Percentiles rank a stretch among this genome's conserved stretches.
These are phyloP conservation scores for Cheilosia vulpina DNA, from an alignment of 2,888 invertebrate genomes.

Conservation along the genomic window DNA sequence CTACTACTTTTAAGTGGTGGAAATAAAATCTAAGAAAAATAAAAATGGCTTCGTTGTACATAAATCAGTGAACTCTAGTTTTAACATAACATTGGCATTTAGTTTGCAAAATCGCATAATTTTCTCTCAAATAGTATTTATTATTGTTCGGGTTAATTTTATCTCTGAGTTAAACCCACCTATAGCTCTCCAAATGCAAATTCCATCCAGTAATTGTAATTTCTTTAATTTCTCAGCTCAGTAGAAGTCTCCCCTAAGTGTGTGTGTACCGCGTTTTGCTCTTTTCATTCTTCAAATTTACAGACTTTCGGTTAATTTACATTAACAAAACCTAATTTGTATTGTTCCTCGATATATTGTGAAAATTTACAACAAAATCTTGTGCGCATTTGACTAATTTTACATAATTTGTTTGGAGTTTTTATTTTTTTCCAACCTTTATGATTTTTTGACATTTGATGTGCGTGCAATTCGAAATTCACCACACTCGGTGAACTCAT, in stretches of 20 bases:
- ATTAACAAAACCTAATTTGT: background rate
- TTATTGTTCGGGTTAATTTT: slow-evolving; percentile 41
- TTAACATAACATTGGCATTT: slow-evolving; percentile 68
- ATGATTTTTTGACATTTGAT: slow-evolving; percentile 66
- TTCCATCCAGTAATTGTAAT: slow-evolving; percentile 19
- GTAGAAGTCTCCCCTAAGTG: slow-evolving; percentile 21
- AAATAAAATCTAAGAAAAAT: slow-evolving; percentile 76
- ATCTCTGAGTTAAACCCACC: slow-evolving; percentile 21
- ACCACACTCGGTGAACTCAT: slow-evolving; percentile 72
- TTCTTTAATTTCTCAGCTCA: slow-evolving; percentile 10
- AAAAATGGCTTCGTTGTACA: slow-evolving; percentile 79
- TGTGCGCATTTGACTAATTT: slow-evolving; percentile 5
- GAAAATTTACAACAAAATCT: background rate
- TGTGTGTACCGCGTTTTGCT: slow-evolving; percentile 52
- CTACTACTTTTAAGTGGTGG: slow-evolving; percentile 72
- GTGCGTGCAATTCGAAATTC: slow-evolving; percentile 66
- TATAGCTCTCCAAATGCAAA: background rate
- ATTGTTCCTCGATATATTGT: background rate
- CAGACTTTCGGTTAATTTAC: background rate
- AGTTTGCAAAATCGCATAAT: slow-evolving; percentile 51
- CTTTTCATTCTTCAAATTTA: slow-evolving; percentile 26
- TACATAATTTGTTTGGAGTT: slow-evolving; percentile 32
- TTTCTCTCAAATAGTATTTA: slow-evolving; percentile 56
- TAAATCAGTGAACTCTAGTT: slow-evolving; percentile 75
- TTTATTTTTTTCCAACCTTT: slow-evolving; percentile 30